Evolutionary conservation across 2,797 vertebrate genomes (phyloP).

Genomic region (Ibycter americanus): DNA sequence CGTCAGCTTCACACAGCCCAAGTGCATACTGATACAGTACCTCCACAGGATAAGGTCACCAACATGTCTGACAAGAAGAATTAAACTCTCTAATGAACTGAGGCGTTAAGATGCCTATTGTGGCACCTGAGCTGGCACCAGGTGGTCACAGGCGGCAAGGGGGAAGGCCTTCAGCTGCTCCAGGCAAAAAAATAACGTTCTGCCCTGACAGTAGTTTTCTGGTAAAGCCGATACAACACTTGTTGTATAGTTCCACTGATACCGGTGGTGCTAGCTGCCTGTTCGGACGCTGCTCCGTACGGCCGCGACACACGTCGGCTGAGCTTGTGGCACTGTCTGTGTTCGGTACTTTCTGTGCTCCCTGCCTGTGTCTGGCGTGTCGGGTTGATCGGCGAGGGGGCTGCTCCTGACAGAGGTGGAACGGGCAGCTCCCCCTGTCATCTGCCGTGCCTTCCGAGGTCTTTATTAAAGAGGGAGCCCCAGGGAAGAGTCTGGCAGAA

Average conservation of each 20-base stretch:
- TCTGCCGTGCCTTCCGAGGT: background rate
- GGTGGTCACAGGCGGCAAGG: background rate
- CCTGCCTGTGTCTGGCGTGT: background rate
- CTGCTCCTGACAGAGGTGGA: background rate
- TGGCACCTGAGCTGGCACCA: background rate
- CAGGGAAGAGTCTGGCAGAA: background rate
- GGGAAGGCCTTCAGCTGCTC: background rate
- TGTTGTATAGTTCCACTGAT: background rate
- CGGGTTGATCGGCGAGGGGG: background rate
- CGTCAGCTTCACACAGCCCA: background rate
- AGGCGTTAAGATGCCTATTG: background rate
- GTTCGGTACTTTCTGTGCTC: background rate
- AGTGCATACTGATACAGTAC: background rate
- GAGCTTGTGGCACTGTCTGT: background rate
- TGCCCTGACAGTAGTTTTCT: background rate
- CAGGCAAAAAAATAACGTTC: background rate
- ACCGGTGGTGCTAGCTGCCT: background rate
- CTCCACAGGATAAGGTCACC: background rate
- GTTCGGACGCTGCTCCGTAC: background rate
- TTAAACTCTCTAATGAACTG: background rate
- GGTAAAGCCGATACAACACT: background rate
- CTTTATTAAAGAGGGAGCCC: background rate
- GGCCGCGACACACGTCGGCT: background rate
- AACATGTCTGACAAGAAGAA: background rate
- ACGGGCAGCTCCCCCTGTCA: background rate